These are phyloP conservation scores for Esox masquinongy DNA, from an alignment of 2,797 vertebrate species.

Conservation along the genomic window DNA sequence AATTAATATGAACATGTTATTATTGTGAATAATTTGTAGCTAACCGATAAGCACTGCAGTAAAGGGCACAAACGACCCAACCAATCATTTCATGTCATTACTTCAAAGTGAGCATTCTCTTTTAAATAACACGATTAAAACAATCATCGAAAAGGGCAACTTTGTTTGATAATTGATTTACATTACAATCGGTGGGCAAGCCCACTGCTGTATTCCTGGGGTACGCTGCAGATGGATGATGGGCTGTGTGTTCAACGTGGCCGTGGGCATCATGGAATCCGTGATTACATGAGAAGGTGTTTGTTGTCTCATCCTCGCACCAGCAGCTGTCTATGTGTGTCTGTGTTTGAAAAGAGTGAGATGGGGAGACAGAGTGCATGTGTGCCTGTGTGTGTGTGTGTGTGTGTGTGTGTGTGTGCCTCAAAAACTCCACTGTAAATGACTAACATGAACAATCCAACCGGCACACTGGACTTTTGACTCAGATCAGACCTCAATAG, in stretches of 20 bases:
- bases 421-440: not conserved
- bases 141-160: no score
- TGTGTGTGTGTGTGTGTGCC: not conserved
- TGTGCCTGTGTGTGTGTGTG: constrained; percentile 3
- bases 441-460: not conserved
- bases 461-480: not conserved
- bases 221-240: not conserved
- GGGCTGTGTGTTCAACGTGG: constrained; percentile 1
- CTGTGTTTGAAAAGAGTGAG: no score
- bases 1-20: no score
- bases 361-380: no score
- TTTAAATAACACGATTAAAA: no score
- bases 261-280: not conserved
- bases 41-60: no score
- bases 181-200: no score
- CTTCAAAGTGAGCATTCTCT: no score
- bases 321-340: not conserved
- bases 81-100: no score
- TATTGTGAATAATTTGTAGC: no score
- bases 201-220: not conserved
- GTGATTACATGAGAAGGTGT: not conserved
- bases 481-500: not conserved
- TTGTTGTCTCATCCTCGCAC: not conserved
- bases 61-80: no score
- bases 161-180: no score